These are phyloP conservation scores for Barypeithes pellucidus DNA, from an alignment of 2,888 invertebrate genomes.

Conservation along the genomic window DNA sequence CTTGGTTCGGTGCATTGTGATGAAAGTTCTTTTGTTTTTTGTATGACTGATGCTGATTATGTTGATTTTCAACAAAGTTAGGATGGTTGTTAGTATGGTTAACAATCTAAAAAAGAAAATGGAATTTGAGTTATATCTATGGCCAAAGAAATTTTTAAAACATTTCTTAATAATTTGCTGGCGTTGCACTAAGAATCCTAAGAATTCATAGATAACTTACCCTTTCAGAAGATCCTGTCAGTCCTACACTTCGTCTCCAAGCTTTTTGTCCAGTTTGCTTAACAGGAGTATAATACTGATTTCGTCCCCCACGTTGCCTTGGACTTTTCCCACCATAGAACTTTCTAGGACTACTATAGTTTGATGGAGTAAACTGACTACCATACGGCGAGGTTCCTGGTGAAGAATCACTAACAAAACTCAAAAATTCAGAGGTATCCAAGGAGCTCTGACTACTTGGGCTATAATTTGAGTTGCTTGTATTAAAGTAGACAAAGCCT, in stretches of 20 bases:
- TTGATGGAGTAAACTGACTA: constrained; percentile 24
- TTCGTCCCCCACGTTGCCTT: constrained; percentile 14
- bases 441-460: constrained; percentile 1
- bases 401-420: constrained; percentile 30
- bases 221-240: constrained; percentile 1
- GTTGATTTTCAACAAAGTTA: not conserved
- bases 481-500: constrained; percentile 46
- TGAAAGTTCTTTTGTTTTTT: not conserved
- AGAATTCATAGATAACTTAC: not conserved
- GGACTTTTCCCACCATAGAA: constrained; percentile 3
- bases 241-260: constrained; percentile 16
- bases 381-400: constrained; percentile 14
- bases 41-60: not conserved
- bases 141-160: no score
- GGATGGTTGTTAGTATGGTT: not conserved
- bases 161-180: no score
- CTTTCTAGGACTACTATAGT: constrained; percentile 33
- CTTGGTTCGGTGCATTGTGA: not conserved
- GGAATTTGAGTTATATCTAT: not conserved
- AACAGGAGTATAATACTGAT: constrained; percentile 19
- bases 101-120: not conserved
- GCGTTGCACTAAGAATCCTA: no score
- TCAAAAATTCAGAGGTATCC: constrained; percentile 37
- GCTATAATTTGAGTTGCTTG: constrained; percentile 19
- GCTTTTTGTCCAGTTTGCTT: not conserved